phyloP scores from a whole-genome alignment of 2,888 invertebrate genomes.

The Perdita meconis region DNA sequence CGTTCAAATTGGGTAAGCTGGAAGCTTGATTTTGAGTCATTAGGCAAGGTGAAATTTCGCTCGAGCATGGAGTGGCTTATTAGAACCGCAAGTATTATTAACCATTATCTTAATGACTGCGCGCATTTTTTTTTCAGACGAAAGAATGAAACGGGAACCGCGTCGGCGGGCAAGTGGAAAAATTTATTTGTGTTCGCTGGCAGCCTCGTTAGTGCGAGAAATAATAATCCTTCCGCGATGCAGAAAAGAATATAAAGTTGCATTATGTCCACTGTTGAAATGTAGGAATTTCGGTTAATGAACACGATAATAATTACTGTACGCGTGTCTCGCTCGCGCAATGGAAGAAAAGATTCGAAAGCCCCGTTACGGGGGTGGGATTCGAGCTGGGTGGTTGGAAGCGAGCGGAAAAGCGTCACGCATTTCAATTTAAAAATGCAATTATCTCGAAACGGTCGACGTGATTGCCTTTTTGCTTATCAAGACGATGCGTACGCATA shows the following conservation, averaged over 20 bases:
- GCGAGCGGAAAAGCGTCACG: constrained; percentile 25
- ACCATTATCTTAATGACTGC: not conserved
- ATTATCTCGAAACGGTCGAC: constrained; percentile 46
- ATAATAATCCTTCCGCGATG: not conserved
- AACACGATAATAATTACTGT: constrained; percentile 34
- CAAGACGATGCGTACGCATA: constrained; percentile 30
- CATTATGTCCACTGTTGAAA: constrained; percentile 1
- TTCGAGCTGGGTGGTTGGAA: no score
- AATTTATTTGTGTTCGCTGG: constrained; percentile 6
- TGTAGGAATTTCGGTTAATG: constrained; percentile 37
- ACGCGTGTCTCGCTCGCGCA: constrained; percentile 9
- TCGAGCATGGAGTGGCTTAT: no score
- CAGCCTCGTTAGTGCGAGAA: constrained; percentile 6
- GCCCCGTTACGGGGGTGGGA: no score
- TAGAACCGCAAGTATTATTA: no score
- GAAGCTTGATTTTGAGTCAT: no score
- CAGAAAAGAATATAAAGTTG: not conserved
- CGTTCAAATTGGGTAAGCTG: no score
- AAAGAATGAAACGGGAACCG: no score
- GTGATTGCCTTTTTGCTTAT: constrained; percentile 50
- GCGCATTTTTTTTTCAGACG: not conserved
- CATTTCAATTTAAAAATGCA: constrained; percentile 57
- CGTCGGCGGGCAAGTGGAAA: not conserved
- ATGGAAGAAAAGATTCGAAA: constrained; percentile 8
- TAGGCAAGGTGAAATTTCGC: no score